These are phyloP conservation scores for Pseudochirops corinnae DNA, from an alignment of 2,797 vertebrate species.

Conservation along the genomic window DNA sequence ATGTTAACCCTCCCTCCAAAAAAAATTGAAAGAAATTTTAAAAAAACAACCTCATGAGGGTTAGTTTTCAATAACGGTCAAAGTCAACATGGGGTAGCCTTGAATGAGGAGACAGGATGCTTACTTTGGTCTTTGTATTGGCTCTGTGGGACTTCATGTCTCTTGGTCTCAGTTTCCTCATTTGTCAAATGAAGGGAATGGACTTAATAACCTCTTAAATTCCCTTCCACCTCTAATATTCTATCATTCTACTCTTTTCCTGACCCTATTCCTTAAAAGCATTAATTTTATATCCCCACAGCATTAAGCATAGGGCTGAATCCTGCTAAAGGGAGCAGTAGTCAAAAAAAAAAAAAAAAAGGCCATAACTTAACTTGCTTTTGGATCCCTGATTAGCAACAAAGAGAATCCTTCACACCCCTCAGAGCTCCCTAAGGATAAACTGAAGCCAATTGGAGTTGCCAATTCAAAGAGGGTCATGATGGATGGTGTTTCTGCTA, in stretches of 20 bases:
- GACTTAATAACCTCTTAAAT: not conserved
- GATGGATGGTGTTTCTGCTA: not conserved
- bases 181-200: not conserved
- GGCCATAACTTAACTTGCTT: not conserved
- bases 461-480: constrained; percentile 19
- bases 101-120: not conserved
- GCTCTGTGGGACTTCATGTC: not conserved
- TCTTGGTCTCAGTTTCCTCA: not conserved
- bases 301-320: not conserved
- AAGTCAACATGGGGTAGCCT: not conserved
- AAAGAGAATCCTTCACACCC: not conserved
- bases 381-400: not conserved
- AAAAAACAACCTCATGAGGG: not conserved
- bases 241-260: not conserved
- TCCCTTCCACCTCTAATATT: not conserved
- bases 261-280: not conserved
- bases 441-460: not conserved
- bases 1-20: not conserved
- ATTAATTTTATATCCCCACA: not conserved
- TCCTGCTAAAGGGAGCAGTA: not conserved
- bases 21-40: not conserved
- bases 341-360: not conserved
- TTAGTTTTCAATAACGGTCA: not conserved
- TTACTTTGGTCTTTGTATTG: not conserved
- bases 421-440: not conserved